Evolutionary conservation across 2,797 vertebrate species (phyloP).

Genomic region (Arnoldichthys spilopterus): DNA sequence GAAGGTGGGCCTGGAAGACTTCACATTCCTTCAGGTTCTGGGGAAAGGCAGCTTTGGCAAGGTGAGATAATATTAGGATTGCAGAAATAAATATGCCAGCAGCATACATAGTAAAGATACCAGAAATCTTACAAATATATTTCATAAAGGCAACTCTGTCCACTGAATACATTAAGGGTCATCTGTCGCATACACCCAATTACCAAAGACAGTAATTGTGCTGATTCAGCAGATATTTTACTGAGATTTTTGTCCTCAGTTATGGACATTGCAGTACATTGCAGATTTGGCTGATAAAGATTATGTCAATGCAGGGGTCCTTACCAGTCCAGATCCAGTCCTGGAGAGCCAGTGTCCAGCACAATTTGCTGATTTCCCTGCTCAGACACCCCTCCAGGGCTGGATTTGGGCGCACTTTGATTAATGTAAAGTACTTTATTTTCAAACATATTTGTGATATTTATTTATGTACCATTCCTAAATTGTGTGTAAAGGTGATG

Average conservation of each 20-base stretch:
- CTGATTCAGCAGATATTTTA: background rate
- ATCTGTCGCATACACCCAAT: background rate
- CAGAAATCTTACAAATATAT: background rate
- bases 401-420: too few relatives aligned
- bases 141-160: background rate
- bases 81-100: background rate
- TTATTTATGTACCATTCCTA: too few relatives aligned
- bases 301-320: too few relatives aligned
- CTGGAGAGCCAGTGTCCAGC: too few relatives aligned
- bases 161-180: background rate
- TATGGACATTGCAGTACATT: background rate
- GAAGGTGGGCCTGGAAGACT: slow-evolving; percentile 84
- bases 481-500: slow-evolving; percentile 87
- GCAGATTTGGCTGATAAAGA: too few relatives aligned
- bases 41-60: slow-evolving; percentile 99
- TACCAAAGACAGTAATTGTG: background rate
- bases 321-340: too few relatives aligned
- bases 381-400: too few relatives aligned
- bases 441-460: too few relatives aligned
- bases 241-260: too few relatives aligned
- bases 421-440: too few relatives aligned
- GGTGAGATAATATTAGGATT: slow-evolving; percentile 73
- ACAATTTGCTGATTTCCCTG: too few relatives aligned
- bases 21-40: slow-evolving; percentile 91
- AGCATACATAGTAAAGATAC: background rate